Evolutionary conservation across 2,797 vertebrate species (phyloP).

Genomic region (Falco cherrug): DNA sequence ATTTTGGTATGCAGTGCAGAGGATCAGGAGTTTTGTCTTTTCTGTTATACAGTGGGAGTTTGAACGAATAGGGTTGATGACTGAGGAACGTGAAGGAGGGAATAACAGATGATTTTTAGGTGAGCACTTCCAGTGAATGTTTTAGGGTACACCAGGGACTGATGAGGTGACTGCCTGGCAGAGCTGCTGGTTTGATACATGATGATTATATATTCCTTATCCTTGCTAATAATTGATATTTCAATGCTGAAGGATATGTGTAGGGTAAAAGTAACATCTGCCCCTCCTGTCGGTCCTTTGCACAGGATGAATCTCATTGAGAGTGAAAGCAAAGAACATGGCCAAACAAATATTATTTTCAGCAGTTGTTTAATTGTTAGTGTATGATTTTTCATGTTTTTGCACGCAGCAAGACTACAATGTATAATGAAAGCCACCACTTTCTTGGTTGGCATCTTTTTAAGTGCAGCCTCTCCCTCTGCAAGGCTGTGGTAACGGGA

Average conservation of each 20-base stretch:
- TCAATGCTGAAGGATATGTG: not conserved
- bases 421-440: not conserved
- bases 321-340: not conserved
- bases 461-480: not conserved
- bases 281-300: not conserved
- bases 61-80: not conserved
- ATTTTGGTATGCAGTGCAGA: not conserved
- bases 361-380: not conserved
- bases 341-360: not conserved
- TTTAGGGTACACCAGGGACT: not conserved
- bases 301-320: not conserved
- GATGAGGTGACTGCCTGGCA: not conserved
- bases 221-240: not conserved
- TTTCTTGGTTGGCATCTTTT: not conserved
- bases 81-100: not conserved
- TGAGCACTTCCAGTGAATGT: not conserved
- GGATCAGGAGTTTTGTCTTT: not conserved
- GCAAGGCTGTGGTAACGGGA: not conserved
- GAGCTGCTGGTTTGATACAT: not conserved
- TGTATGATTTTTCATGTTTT: not conserved
- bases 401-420: not conserved
- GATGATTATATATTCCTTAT: not conserved
- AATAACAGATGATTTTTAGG: not conserved
- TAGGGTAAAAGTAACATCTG: not conserved
- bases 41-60: not conserved